Evolutionary conservation across 2,888 invertebrate species (phyloP), one percentile per base, ranked within the genome.

Genomic region (Acanthosepion esculentum): DNA sequence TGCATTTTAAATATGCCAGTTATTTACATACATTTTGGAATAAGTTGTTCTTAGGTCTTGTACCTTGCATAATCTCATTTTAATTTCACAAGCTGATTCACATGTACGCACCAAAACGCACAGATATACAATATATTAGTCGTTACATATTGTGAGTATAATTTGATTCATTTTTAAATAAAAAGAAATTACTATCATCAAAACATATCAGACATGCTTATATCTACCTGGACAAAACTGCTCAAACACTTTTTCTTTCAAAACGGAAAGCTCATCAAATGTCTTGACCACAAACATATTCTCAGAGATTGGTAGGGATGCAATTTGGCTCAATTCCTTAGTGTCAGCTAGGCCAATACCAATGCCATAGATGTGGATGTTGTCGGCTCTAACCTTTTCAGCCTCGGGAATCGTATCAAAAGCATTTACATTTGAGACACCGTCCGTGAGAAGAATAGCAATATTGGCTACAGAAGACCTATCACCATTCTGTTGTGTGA

Each of bases 391-490:
- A 48, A 95, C 96, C 59, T 93, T 92, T 93, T 95, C 96, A 92
- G 96, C 97, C 94, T 97, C 96, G 10, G 96, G 96, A 50, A 97
- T 96, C 12, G 97, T 97, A 94, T 96, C 95, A 48, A 96, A 95
- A 50, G 96, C 95, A 95, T 97, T 96, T 94, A 97, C 96, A 95
- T 97, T 97, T 50, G 97, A 97, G 59, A 97, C 95, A 94, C 78
- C 78, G n/a, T 78, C 78, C n/a, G 78, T 78, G 33, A 78, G 4
- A 33, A 78, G 78, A 78, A 78, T 78, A 12, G 78, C 78, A 78
- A 78, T 78, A 8, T 78, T 78, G 5, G 95, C 95, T 5, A 96
- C 96, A 41, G 95, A 95, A 15, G 95, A 95, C 53, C 97, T 95
- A 95, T 97, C 97, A 6, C 97, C 97, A 91, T 95, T 96, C 26